Conservation (phyloP, 2,113 vertebrate species). For the Microcebus murinus region DNA sequence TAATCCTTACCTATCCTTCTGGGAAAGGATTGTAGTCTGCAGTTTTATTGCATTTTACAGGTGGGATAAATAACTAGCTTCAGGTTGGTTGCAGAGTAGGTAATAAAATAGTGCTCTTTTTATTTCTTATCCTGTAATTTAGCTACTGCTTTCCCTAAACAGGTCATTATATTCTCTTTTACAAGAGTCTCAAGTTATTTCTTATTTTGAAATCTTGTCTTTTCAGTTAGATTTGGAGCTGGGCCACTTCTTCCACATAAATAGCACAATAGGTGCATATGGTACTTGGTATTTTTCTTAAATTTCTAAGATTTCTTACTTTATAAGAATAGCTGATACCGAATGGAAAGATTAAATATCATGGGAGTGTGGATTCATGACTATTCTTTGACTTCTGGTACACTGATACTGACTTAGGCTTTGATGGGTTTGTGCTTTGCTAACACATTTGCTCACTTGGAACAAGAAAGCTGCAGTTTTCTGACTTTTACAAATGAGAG, state of each 20-base stretch:
- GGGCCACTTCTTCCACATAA: background rate
- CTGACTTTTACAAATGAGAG: conserved; percentile 69
- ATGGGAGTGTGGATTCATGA: background rate
- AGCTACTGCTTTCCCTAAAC: conserved; percentile 18
- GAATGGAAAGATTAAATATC: background rate
- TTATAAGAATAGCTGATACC: background rate
- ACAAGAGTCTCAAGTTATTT: background rate
- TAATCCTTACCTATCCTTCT: conserved; percentile 56
- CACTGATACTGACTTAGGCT: background rate
- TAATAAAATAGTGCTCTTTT: conserved; percentile 55
- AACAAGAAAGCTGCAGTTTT: conserved; percentile 50
- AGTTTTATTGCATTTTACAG: conserved; percentile 61
- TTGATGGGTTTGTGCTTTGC: background rate
- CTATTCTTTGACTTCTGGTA: background rate
- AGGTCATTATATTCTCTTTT: conserved; percentile 17
- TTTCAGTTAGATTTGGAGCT: background rate
- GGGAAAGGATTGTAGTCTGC: conserved; percentile 1
- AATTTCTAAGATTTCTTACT: conserved; percentile 43
- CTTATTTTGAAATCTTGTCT: conserved; percentile 40
- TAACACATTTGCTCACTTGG: background rate
- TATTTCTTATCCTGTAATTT: conserved; percentile 50
- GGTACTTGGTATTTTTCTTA: background rate
- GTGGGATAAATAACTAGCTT: conserved; percentile 63
- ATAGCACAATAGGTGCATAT: background rate
- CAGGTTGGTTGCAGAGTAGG: conserved; percentile 13